phyloP scores from a whole-genome alignment of 2,888 invertebrate species.

The Disparrhopalites patrizii region DNA sequence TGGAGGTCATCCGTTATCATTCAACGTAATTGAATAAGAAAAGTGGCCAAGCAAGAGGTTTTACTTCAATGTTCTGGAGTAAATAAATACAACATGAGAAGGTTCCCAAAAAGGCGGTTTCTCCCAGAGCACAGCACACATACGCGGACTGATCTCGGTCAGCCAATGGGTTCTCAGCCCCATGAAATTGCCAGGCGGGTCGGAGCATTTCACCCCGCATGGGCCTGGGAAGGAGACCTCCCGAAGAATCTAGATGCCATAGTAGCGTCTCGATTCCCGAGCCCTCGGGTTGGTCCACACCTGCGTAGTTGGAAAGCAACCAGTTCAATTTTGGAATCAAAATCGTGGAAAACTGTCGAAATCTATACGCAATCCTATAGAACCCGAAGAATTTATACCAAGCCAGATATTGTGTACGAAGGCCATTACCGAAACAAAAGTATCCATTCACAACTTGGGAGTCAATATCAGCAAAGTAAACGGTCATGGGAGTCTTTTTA shows the following conservation, averaged over 20 bases:
- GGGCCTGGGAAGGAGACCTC: slow-evolving; percentile 42
- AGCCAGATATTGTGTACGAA: no score
- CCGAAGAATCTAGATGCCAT: slow-evolving; percentile 46
- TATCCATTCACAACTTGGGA: slow-evolving; percentile 85
- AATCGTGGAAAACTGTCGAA: no score
- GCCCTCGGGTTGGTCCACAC: slow-evolving; percentile 45
- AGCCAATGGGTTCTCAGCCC: slow-evolving; percentile 46
- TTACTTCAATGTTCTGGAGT: slow-evolving; percentile 38
- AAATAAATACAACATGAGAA: slow-evolving; percentile 43
- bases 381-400: no score
- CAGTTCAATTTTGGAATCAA: no score
- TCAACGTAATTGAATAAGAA: no score
- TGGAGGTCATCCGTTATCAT: no score
- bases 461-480: slow-evolving; percentile 79
- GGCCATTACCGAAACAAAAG: slow-evolving; percentile 71
- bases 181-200: slow-evolving; percentile 46
- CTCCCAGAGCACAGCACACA: slow-evolving; percentile 46
- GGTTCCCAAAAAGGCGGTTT: slow-evolving; percentile 43
- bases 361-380: no score
- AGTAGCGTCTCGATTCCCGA: slow-evolving; percentile 42
- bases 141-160: slow-evolving; percentile 46
- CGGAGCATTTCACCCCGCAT: slow-evolving; percentile 43
- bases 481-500: slow-evolving; percentile 71
- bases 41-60: no score
- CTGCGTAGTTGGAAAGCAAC: no score